Evolutionary conservation across 2,888 invertebrate species (phyloP), one percentile per base, ranked within the genome.

Genomic region (Cephonodes hylas): DNA sequence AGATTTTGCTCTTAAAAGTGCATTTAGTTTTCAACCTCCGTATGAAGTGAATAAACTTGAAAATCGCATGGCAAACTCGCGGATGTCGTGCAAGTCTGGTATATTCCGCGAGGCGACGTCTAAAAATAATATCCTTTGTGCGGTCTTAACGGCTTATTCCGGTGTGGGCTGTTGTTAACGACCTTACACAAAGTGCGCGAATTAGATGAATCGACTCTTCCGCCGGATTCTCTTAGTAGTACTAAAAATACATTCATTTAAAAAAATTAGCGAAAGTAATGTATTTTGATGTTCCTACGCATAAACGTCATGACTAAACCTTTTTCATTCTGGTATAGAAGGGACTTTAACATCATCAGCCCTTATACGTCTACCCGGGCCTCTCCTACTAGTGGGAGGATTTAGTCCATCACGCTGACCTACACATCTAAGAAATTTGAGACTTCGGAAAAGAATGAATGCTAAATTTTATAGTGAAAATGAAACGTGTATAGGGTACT

Each of bases 71-170:
- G 25, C 27, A 22, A 58, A 58, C 20, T 31, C 10, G 31, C n/a
- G n/a, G n/a, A n/a, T n/a, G 38, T 58, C 15, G 15, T 58, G 45
- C 15, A 8, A 23, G 53, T 60, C 8, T 53, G 42, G 63, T 42
- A 34, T 59, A 48, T 62, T 59, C 27, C 57, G 44, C 31, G 22
- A 53, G 3, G 44, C 59, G 58, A 45, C 31, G 61, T 61, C 75
- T 75, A 73, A 71, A 74, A 73, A 75, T 74, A 74, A 61, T 63
- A 66, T 66, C 63, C 67, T 69, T 73, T 72, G 68, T 69, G 64
- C 44, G 46, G 48, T 68, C 57, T 65, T 63, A 58, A 66, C 56
- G 64, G 61, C 18, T 62, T 59, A 63, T 67, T 63, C 56, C 42
- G 18, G 61, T 57, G 42, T 10, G 27, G 20, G 7, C 6, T 25